Base-by-base conservation (phyloP, 1,140 invertebrate species). In the Sitophilus oryzae region DNA sequence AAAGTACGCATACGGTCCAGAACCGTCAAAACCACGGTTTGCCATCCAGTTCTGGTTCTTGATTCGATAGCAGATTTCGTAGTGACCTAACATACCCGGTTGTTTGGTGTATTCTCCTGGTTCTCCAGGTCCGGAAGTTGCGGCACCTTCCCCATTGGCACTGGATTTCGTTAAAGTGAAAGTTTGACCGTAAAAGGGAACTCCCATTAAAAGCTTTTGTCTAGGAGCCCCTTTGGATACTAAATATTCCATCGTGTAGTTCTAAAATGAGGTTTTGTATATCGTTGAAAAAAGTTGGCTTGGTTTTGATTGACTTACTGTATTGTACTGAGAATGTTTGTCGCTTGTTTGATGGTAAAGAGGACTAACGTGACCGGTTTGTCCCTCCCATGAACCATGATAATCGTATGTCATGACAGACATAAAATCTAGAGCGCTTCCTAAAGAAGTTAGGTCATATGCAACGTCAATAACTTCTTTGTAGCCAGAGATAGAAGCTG, bases 321-420 rank as follows among this genome's bases (percentile, higher is more conserved):
- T 79, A 60, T 88, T 90, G 61, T 91, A 92, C 68, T 87, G 81
- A 0, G 84, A 79, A 66, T 83, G 81, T 25, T 71, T 72, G 54
- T 90, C 87, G 9, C 73, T 77, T 1, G 73, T 66, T 6, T 73
- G 68, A 0, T 79, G 78, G 45, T 83, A 82, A 1, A 95, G 72
- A 0, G 92, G 90, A 61, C 88, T 89, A 3, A 93, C 80, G 66
- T 94, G 91, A 0, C 88, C 88, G 0, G 89, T 89, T 56, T 75
- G 74, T 2, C 77, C 69, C 65, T 93, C 90, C 90, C 90, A 93
- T 4, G 83, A 81, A 0, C 90, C 91, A 61, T 93, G 89, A 64
- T 91, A 91, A 67, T 94, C 91, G 50, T 92, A 93, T 0, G 85
- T 84, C 89, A 93, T 92, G 0, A 93, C 82, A 1, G 88, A 89